Percentiles rank a stretch among this genome's conserved stretches.
These are phyloP conservation scores for Frieseomelitta varia DNA, from an alignment of 1,140 invertebrate genomes.

Conservation along the genomic window DNA sequence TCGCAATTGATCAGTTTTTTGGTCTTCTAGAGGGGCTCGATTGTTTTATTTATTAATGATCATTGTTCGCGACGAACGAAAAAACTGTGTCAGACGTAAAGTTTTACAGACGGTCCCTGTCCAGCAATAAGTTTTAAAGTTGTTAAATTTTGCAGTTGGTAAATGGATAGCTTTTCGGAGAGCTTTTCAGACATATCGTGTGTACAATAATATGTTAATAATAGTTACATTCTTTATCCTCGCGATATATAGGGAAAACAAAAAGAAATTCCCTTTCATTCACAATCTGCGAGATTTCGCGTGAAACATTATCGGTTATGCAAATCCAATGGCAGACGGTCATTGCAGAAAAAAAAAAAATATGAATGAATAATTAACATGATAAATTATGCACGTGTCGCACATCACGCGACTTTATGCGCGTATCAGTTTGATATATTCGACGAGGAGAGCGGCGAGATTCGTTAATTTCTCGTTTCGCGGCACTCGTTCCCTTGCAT, in stretches of 20 bases:
- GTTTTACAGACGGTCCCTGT: neutral
- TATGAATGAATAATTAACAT: neutral
- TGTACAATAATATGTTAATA: too few relatives aligned
- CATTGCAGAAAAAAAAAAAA: neutral
- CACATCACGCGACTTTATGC: neutral
- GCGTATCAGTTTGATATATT: neutral
- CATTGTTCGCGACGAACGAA: too few relatives aligned
- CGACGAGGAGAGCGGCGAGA: too few relatives aligned
- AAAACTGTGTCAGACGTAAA: neutral
- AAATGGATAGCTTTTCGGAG: neutral
- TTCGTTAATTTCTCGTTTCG: neutral
- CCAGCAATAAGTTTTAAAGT: neutral
- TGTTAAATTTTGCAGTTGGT: neutral
- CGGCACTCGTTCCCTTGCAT: neutral
- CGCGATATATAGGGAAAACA: too few relatives aligned
- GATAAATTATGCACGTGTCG: neutral
- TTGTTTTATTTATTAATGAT: too few relatives aligned
- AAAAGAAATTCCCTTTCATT: too few relatives aligned
- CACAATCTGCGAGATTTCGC: neutral
- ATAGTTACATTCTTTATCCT: too few relatives aligned
- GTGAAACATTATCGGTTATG: neutral
- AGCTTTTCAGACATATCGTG: neutral
- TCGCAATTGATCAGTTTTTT: too few relatives aligned
- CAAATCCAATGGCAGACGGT: neutral
- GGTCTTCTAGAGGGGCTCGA: too few relatives aligned